Evolutionary conservation across 2,113 vertebrate genomes (phyloP).

Genomic region (Ammodytes marinus): DNA sequence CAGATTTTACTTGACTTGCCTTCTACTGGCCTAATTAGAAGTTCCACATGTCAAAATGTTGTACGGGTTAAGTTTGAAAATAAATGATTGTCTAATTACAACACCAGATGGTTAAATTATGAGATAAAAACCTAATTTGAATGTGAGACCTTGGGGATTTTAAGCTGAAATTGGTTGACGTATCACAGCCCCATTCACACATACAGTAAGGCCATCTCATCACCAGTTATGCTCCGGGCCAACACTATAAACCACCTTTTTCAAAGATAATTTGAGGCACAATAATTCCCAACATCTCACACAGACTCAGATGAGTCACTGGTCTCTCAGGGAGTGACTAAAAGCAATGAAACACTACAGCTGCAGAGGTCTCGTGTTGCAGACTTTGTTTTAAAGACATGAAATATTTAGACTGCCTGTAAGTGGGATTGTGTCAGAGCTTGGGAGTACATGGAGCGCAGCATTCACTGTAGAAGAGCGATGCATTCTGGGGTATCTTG

Average conservation of each 20-base stretch:
- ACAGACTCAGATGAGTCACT: conserved; percentile 53
- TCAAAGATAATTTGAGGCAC: conserved; percentile 25
- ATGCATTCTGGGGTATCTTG: not conserved
- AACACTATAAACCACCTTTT: conserved; percentile 15
- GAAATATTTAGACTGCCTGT: conserved; percentile 52
- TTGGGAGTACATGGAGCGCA: not conserved
- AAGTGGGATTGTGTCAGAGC: conserved; percentile 26
- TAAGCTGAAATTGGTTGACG: not conserved
- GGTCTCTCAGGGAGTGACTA: conserved; percentile 35
- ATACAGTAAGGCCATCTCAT: conserved; percentile 22
- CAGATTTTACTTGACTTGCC: not conserved
- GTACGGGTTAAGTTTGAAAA: not conserved
- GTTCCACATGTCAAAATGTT: not conserved
- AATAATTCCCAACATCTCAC: conserved; percentile 17
- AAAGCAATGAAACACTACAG: conserved; percentile 25
- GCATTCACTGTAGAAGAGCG: not conserved
- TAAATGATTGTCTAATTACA: not conserved
- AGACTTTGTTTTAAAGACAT: conserved; percentile 53
- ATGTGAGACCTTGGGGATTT: conserved; percentile 3
- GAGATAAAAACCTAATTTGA: not conserved
- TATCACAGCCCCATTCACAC: conserved; percentile 25
- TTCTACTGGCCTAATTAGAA: not conserved
- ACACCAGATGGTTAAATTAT: not conserved
- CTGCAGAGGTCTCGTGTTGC: conserved; percentile 1
- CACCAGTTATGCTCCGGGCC: not conserved